These are phyloP conservation scores for Sceloporus tristichus DNA, from an alignment of 2,113 vertebrate genomes.

Conservation along the genomic window DNA sequence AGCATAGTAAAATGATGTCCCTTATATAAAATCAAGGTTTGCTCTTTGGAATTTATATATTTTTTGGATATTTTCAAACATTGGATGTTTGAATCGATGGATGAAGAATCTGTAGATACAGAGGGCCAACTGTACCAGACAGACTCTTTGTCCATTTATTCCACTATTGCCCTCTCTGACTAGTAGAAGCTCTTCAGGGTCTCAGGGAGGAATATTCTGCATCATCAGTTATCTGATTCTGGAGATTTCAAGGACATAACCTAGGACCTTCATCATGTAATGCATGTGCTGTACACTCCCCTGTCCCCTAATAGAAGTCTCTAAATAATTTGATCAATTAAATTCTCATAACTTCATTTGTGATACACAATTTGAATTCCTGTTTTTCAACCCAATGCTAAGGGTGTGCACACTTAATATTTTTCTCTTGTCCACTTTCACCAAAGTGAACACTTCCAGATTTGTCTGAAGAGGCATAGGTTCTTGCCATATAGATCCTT, in stretches of 20 bases:
- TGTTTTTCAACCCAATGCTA: background rate
- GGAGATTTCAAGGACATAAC: background rate
- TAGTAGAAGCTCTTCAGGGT: too few species aligned
- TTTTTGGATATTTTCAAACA: too few species aligned
- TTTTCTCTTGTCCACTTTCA: background rate
- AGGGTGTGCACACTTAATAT: background rate
- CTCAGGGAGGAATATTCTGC: background rate
- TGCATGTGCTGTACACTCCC: background rate
- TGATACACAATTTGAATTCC: background rate
- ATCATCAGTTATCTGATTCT: background rate
- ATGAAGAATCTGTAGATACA: too few species aligned
- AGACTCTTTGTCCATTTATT: too few species aligned
- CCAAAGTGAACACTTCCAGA: accelerated
- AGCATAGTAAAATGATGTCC: too few species aligned
- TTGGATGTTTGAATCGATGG: too few species aligned
- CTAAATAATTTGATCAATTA: background rate
- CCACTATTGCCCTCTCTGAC: too few species aligned
- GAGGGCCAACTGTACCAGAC: too few species aligned
- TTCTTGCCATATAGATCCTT: too few species aligned
- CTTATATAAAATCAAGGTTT: too few species aligned
- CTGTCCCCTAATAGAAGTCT: background rate
- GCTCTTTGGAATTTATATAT: too few species aligned
- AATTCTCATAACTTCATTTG: background rate
- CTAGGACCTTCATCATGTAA: background rate
- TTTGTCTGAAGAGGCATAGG: too few species aligned